Evolutionary conservation across 2,113 vertebrate genomes (phyloP), one percentile per base, ranked within the genome.

Genomic region (Ranitomeya imitator): DNA sequence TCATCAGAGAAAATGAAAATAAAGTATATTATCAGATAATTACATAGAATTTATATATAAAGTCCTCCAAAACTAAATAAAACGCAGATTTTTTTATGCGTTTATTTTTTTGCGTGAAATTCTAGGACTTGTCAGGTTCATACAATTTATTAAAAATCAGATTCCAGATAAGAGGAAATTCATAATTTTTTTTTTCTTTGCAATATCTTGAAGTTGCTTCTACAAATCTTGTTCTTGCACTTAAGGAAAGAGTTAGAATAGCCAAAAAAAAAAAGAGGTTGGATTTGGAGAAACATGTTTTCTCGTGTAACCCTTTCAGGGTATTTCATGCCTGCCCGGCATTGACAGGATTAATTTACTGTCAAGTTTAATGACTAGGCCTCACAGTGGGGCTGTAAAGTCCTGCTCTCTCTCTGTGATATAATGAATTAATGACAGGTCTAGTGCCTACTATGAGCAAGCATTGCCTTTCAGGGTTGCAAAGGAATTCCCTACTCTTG

Each of bases 401-500:
- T 26, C 69, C 85, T 78, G 67, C 51, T 65, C 23, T 16, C 59
- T 57, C 79, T 83, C 55, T 76, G 26, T 31, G 79, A 83, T 78
- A 80, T 80, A 85, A 77, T 85, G 73, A 79, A 89, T 77, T 83
- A 89, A 78, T 85, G 67, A 89, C 78, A 88, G 71, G 83, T 89
- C 71, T 83, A 18, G n/a, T 31, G 45, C 74, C 55, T 85, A 51
- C 51, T 88, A 85, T 78, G 57, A 37, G 59, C 74, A n/a, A 37
- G 59, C 74, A n/a, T 15, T 60, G 74, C 87, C 45, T 84, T 79
- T 57, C 73, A n/a, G 61, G 6, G 23, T 63, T 88, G 7, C 69
- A 88, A 81, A 91, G 92, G 91, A 93, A 93, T 94, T 94, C 92
- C 91, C 92, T 89, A 74, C 77, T 89, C 85, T 77, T 88, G 91